A percentile compares a stretch with the other conserved stretches of the same genome.
Conservation (phyloP, 2,888 invertebrate species). For the Pteria penguin region DNA sequence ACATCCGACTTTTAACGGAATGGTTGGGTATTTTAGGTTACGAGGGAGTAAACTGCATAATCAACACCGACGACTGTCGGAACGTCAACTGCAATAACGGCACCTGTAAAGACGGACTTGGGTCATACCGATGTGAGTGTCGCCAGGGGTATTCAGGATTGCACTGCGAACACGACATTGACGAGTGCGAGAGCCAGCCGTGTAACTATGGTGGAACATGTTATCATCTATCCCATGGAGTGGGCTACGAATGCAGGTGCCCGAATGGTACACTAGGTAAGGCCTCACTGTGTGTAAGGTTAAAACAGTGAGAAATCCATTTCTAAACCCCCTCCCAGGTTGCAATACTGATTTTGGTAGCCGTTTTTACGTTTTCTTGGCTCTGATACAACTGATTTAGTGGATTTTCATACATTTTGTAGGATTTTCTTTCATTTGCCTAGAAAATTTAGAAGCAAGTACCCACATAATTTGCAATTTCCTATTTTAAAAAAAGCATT, state of each 20-base stretch:
- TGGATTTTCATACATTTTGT: too few species aligned
- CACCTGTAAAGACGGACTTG: conserved; percentile 73
- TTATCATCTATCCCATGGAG: conserved; percentile 86
- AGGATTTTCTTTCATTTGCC: too few species aligned
- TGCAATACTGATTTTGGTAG: too few species aligned
- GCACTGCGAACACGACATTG: conserved; percentile 92
- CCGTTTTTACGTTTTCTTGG: too few species aligned
- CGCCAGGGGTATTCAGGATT: conserved; percentile 87
- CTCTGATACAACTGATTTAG: too few species aligned
- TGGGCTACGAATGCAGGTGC: conserved; percentile 79
- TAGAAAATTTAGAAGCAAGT: too few species aligned
- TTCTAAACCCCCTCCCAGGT: too few species aligned
- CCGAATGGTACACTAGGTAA: conserved; percentile 37
- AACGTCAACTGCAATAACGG: conserved; percentile 95
- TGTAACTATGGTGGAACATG: conserved; percentile 98
- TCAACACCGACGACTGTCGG: conserved; percentile 93
- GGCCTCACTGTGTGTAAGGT: background rate
- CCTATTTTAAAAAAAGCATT: too few species aligned
- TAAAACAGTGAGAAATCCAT: too few species aligned
- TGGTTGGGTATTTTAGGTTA: conserved; percentile 53
- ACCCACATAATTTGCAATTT: too few species aligned
- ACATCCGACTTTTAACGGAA: too few species aligned
- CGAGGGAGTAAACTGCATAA: conserved; percentile 76
- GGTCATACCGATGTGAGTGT: conserved; percentile 74
- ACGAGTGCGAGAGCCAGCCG: conserved; percentile 92